These are phyloP conservation scores for Achlya flavicornis DNA, from an alignment of 2,888 invertebrate genomes.

Conservation along the genomic window DNA sequence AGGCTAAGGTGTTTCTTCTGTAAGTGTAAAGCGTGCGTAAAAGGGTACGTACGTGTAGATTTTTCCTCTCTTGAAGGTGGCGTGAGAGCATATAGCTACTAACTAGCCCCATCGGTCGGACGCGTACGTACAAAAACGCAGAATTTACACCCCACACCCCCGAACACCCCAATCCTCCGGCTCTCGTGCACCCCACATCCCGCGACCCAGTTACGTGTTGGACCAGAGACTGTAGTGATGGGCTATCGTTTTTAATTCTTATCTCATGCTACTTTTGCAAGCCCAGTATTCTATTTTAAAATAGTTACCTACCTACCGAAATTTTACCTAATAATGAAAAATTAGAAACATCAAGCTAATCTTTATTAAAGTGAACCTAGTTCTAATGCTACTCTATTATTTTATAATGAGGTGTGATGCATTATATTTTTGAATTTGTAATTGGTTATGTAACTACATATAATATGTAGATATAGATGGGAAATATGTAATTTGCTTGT, in stretches of 20 bases:
- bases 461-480: too few species aligned
- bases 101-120: slow-evolving; percentile 62
- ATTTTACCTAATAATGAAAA: not conserved
- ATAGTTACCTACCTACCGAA: not conserved
- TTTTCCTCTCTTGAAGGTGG: slow-evolving; percentile 45
- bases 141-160: slow-evolving; percentile 48
- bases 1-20: not conserved
- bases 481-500: too few species aligned
- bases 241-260: slow-evolving; percentile 23
- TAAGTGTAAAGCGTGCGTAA: slow-evolving; percentile 35
- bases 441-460: too few species aligned
- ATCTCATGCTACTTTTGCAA: not conserved
- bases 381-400: too few species aligned
- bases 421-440: too few species aligned
- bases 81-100: slow-evolving; percentile 56
- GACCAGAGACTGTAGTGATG: slow-evolving; percentile 34
- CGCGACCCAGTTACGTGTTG: slow-evolving; percentile 65
- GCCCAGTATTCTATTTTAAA: not conserved
- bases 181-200: slow-evolving; percentile 40
- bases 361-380: too few species aligned
- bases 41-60: slow-evolving; percentile 38
- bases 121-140: slow-evolving; percentile 71
- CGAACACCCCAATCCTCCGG: slow-evolving; percentile 27
- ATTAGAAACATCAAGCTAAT: too few species aligned
- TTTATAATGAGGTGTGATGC: too few species aligned